A percentile compares a stretch with the other conserved stretches of the same genome.
Conservation (phyloP, 2,888 invertebrate genomes). For the Schizaphis graminum region DNA sequence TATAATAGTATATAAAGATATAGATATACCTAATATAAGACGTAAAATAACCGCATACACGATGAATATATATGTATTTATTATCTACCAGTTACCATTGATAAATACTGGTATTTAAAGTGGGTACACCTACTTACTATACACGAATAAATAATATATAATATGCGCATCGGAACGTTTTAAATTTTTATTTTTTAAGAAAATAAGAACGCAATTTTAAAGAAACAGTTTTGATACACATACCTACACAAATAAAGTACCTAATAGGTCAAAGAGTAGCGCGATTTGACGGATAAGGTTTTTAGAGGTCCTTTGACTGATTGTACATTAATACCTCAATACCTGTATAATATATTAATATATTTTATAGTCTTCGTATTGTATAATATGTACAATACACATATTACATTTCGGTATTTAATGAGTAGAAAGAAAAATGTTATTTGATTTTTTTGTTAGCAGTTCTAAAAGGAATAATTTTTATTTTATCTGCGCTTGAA, state of each 20-base stretch:
- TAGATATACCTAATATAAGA: too few relatives aligned
- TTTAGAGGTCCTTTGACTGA: constrained; percentile 10
- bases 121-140: neutral
- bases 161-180: neutral
- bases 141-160: neutral
- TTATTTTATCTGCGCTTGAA: neutral
- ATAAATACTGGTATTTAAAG: too few relatives aligned
- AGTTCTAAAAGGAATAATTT: neutral
- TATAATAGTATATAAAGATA: too few relatives aligned
- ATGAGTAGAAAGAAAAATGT: neutral
- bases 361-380: neutral
- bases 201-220: neutral
- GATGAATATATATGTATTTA: too few relatives aligned
- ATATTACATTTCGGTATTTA: neutral
- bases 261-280: neutral
- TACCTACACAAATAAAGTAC: neutral
- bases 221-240: neutral
- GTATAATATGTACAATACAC: too few relatives aligned
- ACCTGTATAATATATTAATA: neutral
- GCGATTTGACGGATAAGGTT: neutral
- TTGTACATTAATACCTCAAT: neutral
- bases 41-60: too few relatives aligned
- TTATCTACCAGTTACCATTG: too few relatives aligned
- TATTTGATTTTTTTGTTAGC: neutral
- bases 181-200: neutral